A percentile compares a stretch with the other conserved stretches of the same genome.
These are phyloP conservation scores for Coenonympha glycerion DNA, from an alignment of 2,888 invertebrate genomes.

Conservation along the genomic window DNA sequence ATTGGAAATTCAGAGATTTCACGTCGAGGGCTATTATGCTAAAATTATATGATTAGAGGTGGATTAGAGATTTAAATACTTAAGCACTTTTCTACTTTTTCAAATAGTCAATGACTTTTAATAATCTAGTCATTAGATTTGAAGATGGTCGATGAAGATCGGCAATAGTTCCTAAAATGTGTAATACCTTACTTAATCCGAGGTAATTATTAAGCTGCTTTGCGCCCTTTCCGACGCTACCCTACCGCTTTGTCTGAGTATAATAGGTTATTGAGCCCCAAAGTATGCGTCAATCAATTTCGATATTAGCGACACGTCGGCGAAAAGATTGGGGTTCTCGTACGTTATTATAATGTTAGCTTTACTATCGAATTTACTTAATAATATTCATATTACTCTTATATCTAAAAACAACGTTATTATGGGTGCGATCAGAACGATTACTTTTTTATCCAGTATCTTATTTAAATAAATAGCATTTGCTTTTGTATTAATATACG, in stretches of 20 bases:
- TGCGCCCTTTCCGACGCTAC: constrained; percentile 18
- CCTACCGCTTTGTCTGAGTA: constrained; percentile 24
- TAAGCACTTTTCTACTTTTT: no score
- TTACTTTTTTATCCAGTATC: no score
- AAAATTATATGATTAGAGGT: no score
- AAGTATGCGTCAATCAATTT: constrained; percentile 23
- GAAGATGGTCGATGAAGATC: no score
- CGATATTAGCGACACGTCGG: constrained; percentile 12
- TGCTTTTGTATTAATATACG: no score
- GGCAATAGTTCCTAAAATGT: no score
- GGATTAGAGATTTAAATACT: no score
- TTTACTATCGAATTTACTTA: not conserved
- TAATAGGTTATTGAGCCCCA: constrained; percentile 22
- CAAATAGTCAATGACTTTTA: no score
- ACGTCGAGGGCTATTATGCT: no score
- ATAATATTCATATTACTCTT: not conserved
- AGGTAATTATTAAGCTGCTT: constrained; percentile 22
- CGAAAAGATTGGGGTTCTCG: constrained; percentile 14
- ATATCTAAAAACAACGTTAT: not conserved
- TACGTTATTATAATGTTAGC: not conserved
- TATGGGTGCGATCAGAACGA: no score
- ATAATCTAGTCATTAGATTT: no score
- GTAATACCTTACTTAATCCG: constrained; percentile 1
- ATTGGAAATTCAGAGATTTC: not conserved
- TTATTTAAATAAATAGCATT: no score